Conservation (phyloP, 2,888 invertebrate genomes). For the Pinctada fucata region DNA sequence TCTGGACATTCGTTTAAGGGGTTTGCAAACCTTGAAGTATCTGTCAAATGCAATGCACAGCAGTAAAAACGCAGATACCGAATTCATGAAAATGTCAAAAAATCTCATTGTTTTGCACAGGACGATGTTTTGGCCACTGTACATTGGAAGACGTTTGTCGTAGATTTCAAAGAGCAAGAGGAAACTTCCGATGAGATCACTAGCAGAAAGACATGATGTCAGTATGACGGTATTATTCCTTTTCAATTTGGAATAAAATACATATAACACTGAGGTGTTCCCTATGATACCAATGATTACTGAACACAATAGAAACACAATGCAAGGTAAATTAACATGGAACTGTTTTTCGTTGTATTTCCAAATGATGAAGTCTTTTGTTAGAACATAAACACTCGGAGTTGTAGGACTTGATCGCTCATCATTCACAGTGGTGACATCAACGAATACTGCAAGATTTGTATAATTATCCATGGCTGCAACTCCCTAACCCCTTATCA, state of each 20-base stretch:
- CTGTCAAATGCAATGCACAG: slow-evolving; percentile 39
- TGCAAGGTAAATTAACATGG: slow-evolving; percentile 20
- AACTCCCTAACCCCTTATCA: too few relatives aligned
- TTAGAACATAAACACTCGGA: background rate
- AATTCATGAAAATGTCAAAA: slow-evolving; percentile 22
- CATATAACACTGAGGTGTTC: slow-evolving; percentile 28
- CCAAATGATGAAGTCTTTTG: slow-evolving; percentile 21
- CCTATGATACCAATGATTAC: slow-evolving; percentile 29
- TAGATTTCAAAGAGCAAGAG: slow-evolving; percentile 30
- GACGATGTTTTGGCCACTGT: slow-evolving; percentile 23
- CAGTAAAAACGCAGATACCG: slow-evolving; percentile 14
- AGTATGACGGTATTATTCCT: slow-evolving; percentile 29
- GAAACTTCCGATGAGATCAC: slow-evolving; percentile 25
- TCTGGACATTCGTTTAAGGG: slow-evolving; percentile 26
- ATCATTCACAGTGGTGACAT: background rate
- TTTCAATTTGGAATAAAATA: slow-evolving; percentile 31
- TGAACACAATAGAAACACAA: slow-evolving; percentile 22
- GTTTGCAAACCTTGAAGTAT: slow-evolving; percentile 39
- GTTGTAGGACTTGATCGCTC: background rate
- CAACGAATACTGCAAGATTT: too few relatives aligned
- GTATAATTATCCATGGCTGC: too few relatives aligned
- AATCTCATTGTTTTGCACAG: slow-evolving; percentile 32
- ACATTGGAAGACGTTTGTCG: slow-evolving; percentile 39
- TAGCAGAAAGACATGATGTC: slow-evolving; percentile 23
- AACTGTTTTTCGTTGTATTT: slow-evolving; percentile 28